Base-by-base conservation (phyloP, 1,140 invertebrate species). In the Hermetia illucens region DNA sequence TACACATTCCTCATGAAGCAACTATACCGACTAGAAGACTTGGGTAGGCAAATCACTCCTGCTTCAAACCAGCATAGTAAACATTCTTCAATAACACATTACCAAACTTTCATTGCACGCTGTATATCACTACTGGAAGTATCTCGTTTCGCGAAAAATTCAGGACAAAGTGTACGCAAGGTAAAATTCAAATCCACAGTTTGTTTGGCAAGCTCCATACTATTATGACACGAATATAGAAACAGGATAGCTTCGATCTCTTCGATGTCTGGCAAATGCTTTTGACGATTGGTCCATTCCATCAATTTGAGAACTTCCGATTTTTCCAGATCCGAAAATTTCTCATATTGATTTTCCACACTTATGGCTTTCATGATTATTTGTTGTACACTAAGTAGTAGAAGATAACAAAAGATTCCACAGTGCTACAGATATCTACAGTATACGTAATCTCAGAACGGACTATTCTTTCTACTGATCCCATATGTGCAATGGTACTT, bases 111-210 rank as follows among this genome's bases (percentile, higher is more conserved):
- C 42, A 72, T 62, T 9, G 53, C 51, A 3, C 51, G 38, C 39
- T 63, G 56, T 8, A 73, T 45, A 33, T 65, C 65, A 6, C 54
- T 50, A 5, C 57, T 52, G 10, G 61, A 47, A 4, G 68, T 65
- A 55, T 75, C 70, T 48, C 77, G 57, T 34, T 71, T 65, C 1
- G 44, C 47, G 45, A 77, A 78, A 45, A 76, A 68, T 44, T 75
- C 71, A 0, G 70, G 65, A 37, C 69, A 61, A 45, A 72, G 68
- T 8, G 75, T 76, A 50, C 71, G 65, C 15, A 71, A 57, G 9
- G 74, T 77, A 41, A 69, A 75, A 50, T 71, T 75, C 5, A 68
- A 66, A 38, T 78, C 74, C 13, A 80, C 71, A 2, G 71, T 70
- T 22, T 54, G 53, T 53, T 80, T 80, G 0, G 77, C 66, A 24